phyloP scores from a whole-genome alignment of 1,140 invertebrate species.

The Diplogasteroides magnus region DNA sequence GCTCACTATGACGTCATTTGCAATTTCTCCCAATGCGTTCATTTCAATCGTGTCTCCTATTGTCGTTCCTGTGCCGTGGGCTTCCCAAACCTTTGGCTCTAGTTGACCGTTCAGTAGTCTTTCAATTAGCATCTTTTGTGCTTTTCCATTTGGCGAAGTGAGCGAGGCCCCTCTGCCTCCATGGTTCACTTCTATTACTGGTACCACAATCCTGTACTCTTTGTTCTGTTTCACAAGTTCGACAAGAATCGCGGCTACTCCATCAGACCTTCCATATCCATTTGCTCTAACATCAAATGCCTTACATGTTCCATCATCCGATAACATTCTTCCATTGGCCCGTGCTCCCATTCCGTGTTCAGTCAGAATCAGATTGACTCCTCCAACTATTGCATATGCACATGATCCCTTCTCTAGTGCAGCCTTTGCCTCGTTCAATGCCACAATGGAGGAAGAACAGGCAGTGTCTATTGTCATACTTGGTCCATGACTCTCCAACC shows the following conservation, averaged over 20 bases:
- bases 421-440: constrained; percentile 44
- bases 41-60: constrained; percentile 48
- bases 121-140: constrained; percentile 27
- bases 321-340: constrained; percentile 80
- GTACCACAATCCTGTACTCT: constrained; percentile 4
- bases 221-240: neutral
- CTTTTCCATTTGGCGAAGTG: constrained; percentile 43
- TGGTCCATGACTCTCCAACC: constrained; percentile 1
- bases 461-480: constrained; percentile 47
- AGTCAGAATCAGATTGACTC: constrained; percentile 75
- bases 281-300: constrained; percentile 76
- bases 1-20: constrained; percentile 24
- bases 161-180: constrained; percentile 41
- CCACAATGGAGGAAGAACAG: constrained; percentile 49
- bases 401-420: constrained; percentile 39
- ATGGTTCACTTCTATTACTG: constrained; percentile 41
- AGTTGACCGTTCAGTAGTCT: constrained; percentile 10
- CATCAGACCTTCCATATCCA: constrained; percentile 47
- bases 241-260: neutral
- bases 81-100: constrained; percentile 38
- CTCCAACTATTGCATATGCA: constrained; percentile 57
- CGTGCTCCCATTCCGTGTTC: constrained; percentile 81
- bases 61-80: constrained; percentile 45
- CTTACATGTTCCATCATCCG: constrained; percentile 78
- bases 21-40: constrained; percentile 33